These are phyloP conservation scores for Phylloscopus whistleri DNA, from an alignment of 2,113 vertebrate species.

Conservation along the genomic window DNA sequence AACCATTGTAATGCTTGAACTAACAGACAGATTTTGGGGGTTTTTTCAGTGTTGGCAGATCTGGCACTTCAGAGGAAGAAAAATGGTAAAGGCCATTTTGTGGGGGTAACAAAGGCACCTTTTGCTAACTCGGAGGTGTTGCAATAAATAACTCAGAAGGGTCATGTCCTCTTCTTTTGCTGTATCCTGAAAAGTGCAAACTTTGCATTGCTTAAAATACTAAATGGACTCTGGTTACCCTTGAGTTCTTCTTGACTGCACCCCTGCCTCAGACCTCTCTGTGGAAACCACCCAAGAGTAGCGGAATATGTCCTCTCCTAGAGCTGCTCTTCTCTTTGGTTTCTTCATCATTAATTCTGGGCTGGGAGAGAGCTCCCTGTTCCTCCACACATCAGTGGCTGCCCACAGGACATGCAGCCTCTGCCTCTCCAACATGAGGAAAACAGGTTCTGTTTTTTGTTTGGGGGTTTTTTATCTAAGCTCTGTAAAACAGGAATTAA, in stretches of 20 bases:
- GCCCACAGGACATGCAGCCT: neutral
- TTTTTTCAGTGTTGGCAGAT: neutral
- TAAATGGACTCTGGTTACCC: neutral
- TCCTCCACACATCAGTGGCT: neutral
- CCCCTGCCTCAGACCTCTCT: neutral
- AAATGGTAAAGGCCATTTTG: neutral
- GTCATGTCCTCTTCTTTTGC: neutral
- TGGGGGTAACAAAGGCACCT: neutral
- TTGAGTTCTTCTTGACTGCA: neutral
- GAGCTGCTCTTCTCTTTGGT: neutral
- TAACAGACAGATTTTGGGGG: no score
- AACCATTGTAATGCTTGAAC: neutral
- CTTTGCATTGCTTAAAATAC: conserved; percentile 8
- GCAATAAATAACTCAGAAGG: neutral
- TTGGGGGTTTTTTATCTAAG: neutral
- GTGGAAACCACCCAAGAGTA: neutral
- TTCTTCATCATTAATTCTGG: neutral
- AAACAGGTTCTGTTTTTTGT: neutral
- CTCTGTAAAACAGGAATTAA: neutral
- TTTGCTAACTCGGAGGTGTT: conserved; percentile 15
- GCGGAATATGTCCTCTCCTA: neutral
- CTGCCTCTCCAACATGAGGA: neutral
- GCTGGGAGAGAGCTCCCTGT: neutral
- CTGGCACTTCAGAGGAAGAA: neutral
- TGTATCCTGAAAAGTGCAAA: neutral